These are phyloP conservation scores for Trisateles emortualis DNA, from an alignment of 2,888 invertebrate genomes.

Conservation along the genomic window DNA sequence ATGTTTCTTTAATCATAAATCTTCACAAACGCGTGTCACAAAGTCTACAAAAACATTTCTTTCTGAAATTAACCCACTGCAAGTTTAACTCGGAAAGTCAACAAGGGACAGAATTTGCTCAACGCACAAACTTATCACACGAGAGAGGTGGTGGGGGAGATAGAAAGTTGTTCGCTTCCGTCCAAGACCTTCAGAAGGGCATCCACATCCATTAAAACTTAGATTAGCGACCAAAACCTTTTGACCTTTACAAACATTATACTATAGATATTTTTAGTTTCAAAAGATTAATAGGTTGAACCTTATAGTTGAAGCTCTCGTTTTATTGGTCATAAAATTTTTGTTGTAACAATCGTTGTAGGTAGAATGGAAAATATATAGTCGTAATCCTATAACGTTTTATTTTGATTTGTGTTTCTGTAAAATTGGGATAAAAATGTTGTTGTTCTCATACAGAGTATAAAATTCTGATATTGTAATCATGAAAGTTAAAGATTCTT, in stretches of 20 bases:
- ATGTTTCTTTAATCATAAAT: background rate
- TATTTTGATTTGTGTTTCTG: background rate
- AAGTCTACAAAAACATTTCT: background rate
- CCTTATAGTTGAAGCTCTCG: background rate
- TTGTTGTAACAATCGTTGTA: background rate
- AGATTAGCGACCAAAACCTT: slow-evolving; percentile 30
- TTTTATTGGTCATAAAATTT: background rate
- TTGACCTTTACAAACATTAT: slow-evolving; percentile 27
- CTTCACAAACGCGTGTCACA: background rate
- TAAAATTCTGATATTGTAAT: too few relatives aligned
- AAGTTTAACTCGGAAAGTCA: slow-evolving; percentile 21
- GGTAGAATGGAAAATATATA: background rate
- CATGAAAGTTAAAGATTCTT: too few relatives aligned
- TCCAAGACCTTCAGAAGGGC: slow-evolving; percentile 25
- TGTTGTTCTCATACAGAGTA: background rate
- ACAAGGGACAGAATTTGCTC: slow-evolving; percentile 26
- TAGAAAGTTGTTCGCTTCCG: slow-evolving; percentile 25
- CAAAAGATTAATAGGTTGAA: slow-evolving; percentile 10
- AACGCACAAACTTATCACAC: slow-evolving; percentile 22
- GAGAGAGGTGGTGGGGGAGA: slow-evolving; percentile 3
- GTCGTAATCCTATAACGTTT: background rate
- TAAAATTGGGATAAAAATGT: background rate
- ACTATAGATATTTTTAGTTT: slow-evolving; percentile 26
- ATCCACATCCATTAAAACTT: slow-evolving; percentile 52
- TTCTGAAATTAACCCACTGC: background rate